Conservation (phyloP, 2,113 vertebrate genomes). For the Petrocephalus zakoni region DNA sequence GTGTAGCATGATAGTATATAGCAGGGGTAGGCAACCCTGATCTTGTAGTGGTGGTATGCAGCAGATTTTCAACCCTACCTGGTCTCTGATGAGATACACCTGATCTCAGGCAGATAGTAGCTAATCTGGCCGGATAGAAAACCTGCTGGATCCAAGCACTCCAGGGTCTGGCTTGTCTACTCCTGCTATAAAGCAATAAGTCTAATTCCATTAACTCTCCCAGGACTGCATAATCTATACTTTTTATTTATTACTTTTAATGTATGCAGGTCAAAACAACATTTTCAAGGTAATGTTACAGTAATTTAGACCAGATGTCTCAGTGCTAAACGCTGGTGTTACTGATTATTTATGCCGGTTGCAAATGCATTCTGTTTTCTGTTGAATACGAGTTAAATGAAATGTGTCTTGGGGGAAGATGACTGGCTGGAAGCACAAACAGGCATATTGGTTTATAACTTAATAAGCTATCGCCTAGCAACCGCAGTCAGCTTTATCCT, state of each 20-base stretch:
- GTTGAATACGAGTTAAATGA: slow-evolving; percentile 9
- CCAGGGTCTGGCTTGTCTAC: background rate
- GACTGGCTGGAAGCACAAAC: slow-evolving; percentile 12
- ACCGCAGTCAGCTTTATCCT: slow-evolving; percentile 4
- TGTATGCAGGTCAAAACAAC: background rate
- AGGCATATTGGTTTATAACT: slow-evolving; percentile 21
- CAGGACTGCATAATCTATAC: background rate
- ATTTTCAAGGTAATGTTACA: background rate
- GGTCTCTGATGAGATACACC: background rate
- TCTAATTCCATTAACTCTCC: background rate
- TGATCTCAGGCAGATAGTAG: background rate
- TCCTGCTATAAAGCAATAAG: background rate
- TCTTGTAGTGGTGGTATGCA: background rate
- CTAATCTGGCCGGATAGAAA: background rate
- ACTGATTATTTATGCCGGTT: background rate
- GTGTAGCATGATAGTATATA: background rate
- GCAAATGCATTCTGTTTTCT: slow-evolving; percentile 10
- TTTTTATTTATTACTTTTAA: background rate
- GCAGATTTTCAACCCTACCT: background rate
- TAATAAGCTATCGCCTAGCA: slow-evolving; percentile 25
- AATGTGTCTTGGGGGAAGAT: slow-evolving; percentile 6
- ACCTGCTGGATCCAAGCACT: background rate
- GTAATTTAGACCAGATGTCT: background rate
- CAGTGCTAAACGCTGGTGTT: background rate
- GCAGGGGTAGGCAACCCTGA: background rate